Evolutionary conservation across 1,140 invertebrate genomes (phyloP).

Genomic region (Leptinotarsa defecta): DNA sequence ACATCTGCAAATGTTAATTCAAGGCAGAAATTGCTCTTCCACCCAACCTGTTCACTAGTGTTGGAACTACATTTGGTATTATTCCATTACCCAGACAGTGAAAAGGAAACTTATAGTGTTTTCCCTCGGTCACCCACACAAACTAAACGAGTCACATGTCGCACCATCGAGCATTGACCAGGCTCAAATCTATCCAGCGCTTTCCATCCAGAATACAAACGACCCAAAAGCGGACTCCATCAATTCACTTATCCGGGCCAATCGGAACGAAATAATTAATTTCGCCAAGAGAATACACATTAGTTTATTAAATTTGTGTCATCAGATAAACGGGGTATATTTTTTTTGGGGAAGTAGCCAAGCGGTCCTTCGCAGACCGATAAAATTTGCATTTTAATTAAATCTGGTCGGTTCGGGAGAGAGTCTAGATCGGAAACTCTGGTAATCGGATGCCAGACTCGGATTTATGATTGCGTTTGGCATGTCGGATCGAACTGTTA

Average conservation of each 20-base stretch:
- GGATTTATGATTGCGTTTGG: slow-evolving; percentile 16
- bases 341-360: slow-evolving; percentile 31
- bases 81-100: no score
- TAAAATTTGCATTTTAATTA: slow-evolving; percentile 45
- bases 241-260: not conserved
- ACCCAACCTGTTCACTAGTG: no score
- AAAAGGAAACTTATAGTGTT: no score
- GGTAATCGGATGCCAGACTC: slow-evolving; percentile 14
- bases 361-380: slow-evolving; percentile 35
- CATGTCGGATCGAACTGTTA: not conserved
- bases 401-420: slow-evolving; percentile 34
- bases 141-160: no score
- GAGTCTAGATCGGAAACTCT: slow-evolving; percentile 35
- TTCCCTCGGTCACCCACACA: no score
- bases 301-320: slow-evolving; percentile 22
- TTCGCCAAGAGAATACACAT: slow-evolving; percentile 10
- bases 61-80: no score
- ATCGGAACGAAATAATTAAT: not conserved
- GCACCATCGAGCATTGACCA: no score
- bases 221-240: not conserved
- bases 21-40: no score
- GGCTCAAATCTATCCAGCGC: no score
- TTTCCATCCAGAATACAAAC: not conserved
- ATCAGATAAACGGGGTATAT: slow-evolving; percentile 33
- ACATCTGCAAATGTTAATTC: no score